phyloP scores from a whole-genome alignment of 2,888 invertebrate genomes.

The Elmis aenea region DNA sequence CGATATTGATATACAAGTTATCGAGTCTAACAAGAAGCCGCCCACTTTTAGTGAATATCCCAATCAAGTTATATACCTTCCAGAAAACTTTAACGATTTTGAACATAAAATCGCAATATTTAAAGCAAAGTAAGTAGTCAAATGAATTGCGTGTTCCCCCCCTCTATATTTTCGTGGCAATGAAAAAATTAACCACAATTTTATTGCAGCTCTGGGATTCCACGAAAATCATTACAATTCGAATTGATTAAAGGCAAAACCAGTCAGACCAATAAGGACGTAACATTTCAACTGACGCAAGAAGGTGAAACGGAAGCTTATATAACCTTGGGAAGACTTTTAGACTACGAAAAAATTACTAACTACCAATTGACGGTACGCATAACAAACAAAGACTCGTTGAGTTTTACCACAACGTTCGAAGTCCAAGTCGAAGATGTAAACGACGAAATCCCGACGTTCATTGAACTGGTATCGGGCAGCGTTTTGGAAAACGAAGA shows the following conservation, averaged over 20 bases:
- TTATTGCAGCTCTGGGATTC: constrained; percentile 64
- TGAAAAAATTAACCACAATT: constrained; percentile 7
- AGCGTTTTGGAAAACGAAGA: constrained; percentile 82
- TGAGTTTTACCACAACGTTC: constrained; percentile 74
- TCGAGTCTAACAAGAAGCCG: constrained; percentile 81
- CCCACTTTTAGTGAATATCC: constrained; percentile 65
- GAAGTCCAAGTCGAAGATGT: constrained; percentile 79
- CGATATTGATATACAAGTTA: constrained; percentile 77
- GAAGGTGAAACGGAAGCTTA: constrained; percentile 66
- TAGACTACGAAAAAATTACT: constrained; percentile 81
- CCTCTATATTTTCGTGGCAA: background rate
- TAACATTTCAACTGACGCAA: constrained; percentile 60
- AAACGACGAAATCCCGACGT: constrained; percentile 85
- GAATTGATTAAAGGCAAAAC: constrained; percentile 78
- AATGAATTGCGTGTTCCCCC: background rate
- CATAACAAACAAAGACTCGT: constrained; percentile 73
- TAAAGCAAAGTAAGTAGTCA: constrained; percentile 59
- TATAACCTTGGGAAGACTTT: constrained; percentile 68
- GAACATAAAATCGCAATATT: constrained; percentile 64
- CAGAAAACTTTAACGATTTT: constrained; percentile 72
- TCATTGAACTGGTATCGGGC: constrained; percentile 75
- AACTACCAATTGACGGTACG: constrained; percentile 80
- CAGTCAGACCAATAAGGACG: constrained; percentile 78
- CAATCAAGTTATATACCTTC: constrained; percentile 58
- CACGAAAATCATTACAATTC: constrained; percentile 70